Conservation (phyloP, 2,888 invertebrate genomes). For the Malachius bipustulatus region DNA sequence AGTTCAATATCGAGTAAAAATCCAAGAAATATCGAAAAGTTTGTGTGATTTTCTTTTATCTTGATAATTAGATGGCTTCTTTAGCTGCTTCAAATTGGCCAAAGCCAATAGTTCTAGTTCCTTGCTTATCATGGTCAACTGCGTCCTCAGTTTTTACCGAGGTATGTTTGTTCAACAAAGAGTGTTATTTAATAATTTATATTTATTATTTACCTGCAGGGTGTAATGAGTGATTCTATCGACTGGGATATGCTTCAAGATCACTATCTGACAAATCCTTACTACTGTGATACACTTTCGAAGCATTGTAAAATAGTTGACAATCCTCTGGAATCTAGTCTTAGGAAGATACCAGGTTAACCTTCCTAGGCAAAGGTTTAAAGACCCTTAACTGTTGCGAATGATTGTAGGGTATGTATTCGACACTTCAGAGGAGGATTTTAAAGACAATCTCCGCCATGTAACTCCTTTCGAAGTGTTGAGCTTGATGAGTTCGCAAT, state of each 20-base stretch:
- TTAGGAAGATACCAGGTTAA: conserved; percentile 27
- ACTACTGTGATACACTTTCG: conserved; percentile 71
- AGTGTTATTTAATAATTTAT: too few relatives aligned
- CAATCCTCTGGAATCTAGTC: conserved; percentile 38
- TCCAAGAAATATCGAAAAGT: not conserved
- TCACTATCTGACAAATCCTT: conserved; percentile 72
- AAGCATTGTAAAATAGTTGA: conserved; percentile 76
- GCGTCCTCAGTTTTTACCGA: conserved; percentile 92
- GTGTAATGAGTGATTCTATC: conserved; percentile 90
- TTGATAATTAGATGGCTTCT: conserved; percentile 77
- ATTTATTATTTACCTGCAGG: conserved; percentile 41
- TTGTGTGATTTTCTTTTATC: conserved; percentile 1
- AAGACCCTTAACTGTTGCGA: too few relatives aligned
- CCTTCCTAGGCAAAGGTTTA: too few relatives aligned
- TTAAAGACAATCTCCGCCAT: conserved; percentile 15
- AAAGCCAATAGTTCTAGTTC: conserved; percentile 84
- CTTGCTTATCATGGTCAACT: conserved; percentile 95
- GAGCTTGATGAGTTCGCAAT: conserved; percentile 21
- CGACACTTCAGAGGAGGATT: not conserved
- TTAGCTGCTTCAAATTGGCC: conserved; percentile 94
- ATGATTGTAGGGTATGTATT: not conserved
- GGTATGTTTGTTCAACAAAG: conserved; percentile 42
- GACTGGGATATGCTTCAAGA: conserved; percentile 85
- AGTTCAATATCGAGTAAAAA: conserved; percentile 33
- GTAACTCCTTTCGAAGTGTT: conserved; percentile 32